Base-by-base conservation (phyloP, 2,888 invertebrate species). In the Desoria tigrina region DNA sequence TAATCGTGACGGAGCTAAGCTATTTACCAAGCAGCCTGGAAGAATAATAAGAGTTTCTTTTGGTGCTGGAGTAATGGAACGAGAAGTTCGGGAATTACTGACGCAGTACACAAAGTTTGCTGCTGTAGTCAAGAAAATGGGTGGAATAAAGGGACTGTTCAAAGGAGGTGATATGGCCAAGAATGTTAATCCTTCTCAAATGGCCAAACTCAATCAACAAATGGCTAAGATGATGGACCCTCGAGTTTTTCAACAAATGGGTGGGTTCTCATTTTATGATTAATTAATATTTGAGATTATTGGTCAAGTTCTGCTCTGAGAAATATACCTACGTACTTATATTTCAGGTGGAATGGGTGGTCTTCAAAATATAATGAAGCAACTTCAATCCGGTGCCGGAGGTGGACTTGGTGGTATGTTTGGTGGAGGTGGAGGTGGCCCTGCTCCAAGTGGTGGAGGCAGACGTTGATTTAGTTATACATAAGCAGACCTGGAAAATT, bases 171-270 rank as follows among this genome's bases (percentile, higher is more conserved):
- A 99, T 79, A 95, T 98, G 89, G 90, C 94, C 2, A 98, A 97
- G 81, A 99, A 99, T 82, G 95, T 99, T 0, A 99, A 99, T 82
- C 95, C 93, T 74, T 89, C 89, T 39, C 98, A 99, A 84, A 98
- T 99, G 95, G 93, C 94, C 0, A 97, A 97, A 82, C 84, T 99
- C 11, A 98, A 99, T 82, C 96, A 97, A 81, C 97, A 99, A 83
- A 98, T 99, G 96, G 97, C 98, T 6, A 95, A 94, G 81, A 97
- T 99, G 95, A 99, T 99, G 90, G 99, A 99, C 82, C 99, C 99
- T 0, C 85, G 96, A 66, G 94, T 99, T 74, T 83, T 99, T 57
- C 96, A 98, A 78, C 98, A 99, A 80, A 90, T 89, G 88, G 89
- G 88, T 85, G 77, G 77, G 77, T 72, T 59, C 11, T 51, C 11